A percentile compares a stretch with the other conserved stretches of the same genome.
phyloP scores from a whole-genome alignment of 53 echinoderm and acorn worm genomes.

The Patiria pectinifera region DNA sequence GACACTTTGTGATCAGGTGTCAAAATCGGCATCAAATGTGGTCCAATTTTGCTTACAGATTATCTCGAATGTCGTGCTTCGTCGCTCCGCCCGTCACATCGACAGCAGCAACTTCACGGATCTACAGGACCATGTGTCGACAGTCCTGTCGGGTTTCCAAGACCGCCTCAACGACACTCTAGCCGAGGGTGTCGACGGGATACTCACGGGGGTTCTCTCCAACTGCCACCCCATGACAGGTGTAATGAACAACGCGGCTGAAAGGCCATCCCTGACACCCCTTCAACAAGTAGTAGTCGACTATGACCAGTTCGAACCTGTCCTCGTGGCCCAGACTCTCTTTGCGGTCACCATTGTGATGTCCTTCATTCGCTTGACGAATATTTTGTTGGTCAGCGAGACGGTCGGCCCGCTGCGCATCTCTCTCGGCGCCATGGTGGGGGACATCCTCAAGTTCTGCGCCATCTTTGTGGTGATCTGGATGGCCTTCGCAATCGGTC shows the following conservation, averaged over 20 bases:
- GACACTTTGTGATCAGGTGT: too few relatives aligned
- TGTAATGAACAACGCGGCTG: background rate
- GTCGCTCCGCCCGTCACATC: background rate
- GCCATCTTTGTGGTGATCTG: constrained; percentile 83
- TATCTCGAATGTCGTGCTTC: background rate
- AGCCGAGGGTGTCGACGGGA: background rate
- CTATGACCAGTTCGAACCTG: constrained; percentile 50
- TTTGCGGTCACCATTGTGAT: constrained; percentile 76
- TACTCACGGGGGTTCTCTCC: background rate
- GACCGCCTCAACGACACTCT: background rate
- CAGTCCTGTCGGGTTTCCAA: background rate
- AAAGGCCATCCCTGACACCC: background rate
- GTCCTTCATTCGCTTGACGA: constrained; percentile 74
- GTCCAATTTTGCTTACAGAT: background rate
- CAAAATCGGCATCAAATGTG: too few relatives aligned
- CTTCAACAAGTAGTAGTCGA: background rate
- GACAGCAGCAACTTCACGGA: background rate
- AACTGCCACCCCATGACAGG: background rate
- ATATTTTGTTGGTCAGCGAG: constrained; percentile 70
- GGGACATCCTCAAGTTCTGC: constrained; percentile 83
- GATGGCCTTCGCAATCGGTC: constrained; percentile 85
- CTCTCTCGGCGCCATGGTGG: constrained; percentile 79
- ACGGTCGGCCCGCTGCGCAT: constrained; percentile 85
- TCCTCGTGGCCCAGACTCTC: constrained; percentile 61
- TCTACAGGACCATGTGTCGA: background rate